Percentiles rank a stretch among this genome's conserved stretches.
Evolutionary conservation across 2,797 vertebrate genomes (phyloP).

Genomic region (Adelosebastes latens): DNA sequence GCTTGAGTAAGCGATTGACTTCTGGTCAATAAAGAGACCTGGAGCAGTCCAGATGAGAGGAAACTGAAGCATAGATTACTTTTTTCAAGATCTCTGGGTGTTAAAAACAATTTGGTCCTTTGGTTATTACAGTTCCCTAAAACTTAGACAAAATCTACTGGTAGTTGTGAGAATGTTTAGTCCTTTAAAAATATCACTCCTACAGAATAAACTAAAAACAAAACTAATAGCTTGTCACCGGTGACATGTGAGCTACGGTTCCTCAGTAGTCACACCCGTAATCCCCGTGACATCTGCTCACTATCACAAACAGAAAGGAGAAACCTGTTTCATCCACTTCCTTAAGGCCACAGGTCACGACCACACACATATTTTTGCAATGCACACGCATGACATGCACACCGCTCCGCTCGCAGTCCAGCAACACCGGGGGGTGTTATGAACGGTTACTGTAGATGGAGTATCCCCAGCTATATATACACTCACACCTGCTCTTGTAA

Average conservation of each 20-base stretch:
- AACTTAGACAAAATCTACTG: neutral
- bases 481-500: constrained; percentile 55
- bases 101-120: neutral
- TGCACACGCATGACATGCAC: neutral
- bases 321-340: constrained; percentile 41
- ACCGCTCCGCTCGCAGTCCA: neutral
- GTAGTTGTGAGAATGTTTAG: too few relatives aligned
- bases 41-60: neutral
- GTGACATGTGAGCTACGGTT: constrained; percentile 1
- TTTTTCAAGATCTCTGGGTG: neutral
- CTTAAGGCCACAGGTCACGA: constrained; percentile 35
- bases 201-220: neutral
- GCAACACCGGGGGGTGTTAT: neutral
- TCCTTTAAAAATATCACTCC: neutral
- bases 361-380: constrained; percentile 21
- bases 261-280: constrained; percentile 3
- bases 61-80: neutral
- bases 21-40: neutral
- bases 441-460: constrained; percentile 13
- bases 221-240: neutral
- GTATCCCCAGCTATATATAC: constrained; percentile 52
- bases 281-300: constrained; percentile 1
- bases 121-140: neutral
- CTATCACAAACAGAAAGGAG: constrained; percentile 35
- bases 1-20: too few relatives aligned